phyloP scores from a whole-genome alignment of 2,113 vertebrate genomes.

The Microcebus murinus region DNA sequence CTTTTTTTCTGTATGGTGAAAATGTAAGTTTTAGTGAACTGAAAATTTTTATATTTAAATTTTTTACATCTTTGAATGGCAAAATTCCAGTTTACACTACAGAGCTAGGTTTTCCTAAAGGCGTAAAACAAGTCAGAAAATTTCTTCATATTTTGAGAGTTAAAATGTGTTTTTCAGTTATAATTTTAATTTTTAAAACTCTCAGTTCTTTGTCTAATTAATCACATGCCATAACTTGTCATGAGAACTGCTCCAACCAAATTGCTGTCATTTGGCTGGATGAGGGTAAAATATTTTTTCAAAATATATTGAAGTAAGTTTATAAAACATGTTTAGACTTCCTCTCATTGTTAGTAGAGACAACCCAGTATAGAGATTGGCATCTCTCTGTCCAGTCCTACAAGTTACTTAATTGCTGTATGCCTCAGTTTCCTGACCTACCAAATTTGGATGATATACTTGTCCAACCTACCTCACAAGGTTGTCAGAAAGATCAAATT shows the following conservation, averaged over 20 bases:
- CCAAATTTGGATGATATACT: conserved; percentile 6
- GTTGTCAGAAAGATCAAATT: conserved; percentile 51
- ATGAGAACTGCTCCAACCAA: not conserved
- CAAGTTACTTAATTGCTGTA: not conserved
- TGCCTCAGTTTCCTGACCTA: conserved; percentile 46
- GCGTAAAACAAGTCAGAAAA: not conserved
- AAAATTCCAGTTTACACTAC: conserved; percentile 22
- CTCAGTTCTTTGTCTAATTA: conserved; percentile 49
- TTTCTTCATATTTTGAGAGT: conserved; percentile 8
- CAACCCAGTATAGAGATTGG: not conserved
- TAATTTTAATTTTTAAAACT: conserved; percentile 31
- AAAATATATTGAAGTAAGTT: conserved; percentile 50
- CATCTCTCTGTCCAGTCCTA: not conserved
- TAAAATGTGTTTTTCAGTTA: conserved; percentile 41
- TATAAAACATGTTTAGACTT: conserved; percentile 6
- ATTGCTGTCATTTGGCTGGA: conserved; percentile 6
- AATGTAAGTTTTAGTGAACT: conserved; percentile 21
- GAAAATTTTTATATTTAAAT: conserved; percentile 14
- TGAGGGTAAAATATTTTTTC: conserved; percentile 24
- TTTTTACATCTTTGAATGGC: conserved; percentile 15
- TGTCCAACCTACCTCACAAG: conserved; percentile 63
- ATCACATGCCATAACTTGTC: conserved; percentile 34
- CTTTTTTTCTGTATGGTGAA: not conserved
- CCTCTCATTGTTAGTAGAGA: conserved; percentile 8
- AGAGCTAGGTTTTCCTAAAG: not conserved